A percentile compares a stretch with the other conserved stretches of the same genome.
Conservation (phyloP, 2,797 vertebrate species). For the Cryptoblepharus egeriae region DNA sequence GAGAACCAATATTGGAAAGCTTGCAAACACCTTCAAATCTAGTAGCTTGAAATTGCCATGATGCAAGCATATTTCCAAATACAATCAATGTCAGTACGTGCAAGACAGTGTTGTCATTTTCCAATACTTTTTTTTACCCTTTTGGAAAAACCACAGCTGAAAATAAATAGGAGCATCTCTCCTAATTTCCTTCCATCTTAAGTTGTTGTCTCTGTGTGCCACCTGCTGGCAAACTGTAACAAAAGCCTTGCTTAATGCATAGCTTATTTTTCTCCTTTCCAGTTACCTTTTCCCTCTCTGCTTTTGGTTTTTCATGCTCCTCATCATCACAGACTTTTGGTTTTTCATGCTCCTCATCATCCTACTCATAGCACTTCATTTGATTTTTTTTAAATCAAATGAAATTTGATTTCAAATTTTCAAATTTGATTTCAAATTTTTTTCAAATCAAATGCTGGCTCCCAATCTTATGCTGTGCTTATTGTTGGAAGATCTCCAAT, state of each 20-base stretch:
- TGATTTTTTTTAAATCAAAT: no score
- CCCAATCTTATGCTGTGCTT: not conserved
- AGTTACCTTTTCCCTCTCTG: not conserved
- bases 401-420: no score
- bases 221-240: conserved; percentile 60
- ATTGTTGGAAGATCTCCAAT: not conserved
- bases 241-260: not conserved
- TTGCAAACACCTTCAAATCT: no score
- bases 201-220: conserved; percentile 59
- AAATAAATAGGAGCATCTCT: fast-evolving
- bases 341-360: not conserved
- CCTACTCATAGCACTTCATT: not conserved
- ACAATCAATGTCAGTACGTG: not conserved
- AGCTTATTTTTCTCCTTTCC: fast-evolving
- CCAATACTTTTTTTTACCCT: no score
- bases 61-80: not conserved
- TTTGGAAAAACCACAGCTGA: not conserved
- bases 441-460: no score
- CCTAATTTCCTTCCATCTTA: fast-evolving
- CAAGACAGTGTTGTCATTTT: no score
- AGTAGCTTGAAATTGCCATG: no score
- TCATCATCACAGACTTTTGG: not conserved
- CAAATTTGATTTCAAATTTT: no score
- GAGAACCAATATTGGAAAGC: no score
- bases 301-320: not conserved